These are phyloP conservation scores for Tragelaphus imberbis DNA, from an alignment of 2,113 vertebrate species.

Conservation along the genomic window DNA sequence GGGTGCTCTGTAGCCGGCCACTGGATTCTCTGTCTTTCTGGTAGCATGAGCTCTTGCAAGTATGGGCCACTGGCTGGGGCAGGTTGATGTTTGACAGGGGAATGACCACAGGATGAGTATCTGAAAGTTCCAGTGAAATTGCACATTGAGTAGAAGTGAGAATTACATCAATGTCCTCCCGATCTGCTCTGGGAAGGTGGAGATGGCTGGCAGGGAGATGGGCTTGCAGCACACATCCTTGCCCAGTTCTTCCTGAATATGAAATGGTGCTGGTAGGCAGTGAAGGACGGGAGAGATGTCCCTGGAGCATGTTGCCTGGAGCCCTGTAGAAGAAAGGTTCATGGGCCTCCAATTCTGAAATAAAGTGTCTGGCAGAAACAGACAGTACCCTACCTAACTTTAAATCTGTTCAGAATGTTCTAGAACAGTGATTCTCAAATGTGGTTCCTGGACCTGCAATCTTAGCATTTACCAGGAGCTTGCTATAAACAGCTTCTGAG, in stretches of 20 bases:
- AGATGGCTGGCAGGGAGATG: not conserved
- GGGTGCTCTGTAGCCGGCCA: not conserved
- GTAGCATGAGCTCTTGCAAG: not conserved
- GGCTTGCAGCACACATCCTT: not conserved
- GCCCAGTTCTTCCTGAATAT: not conserved
- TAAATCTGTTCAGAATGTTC: not conserved
- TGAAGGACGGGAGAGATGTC: not conserved
- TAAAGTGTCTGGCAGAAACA: not conserved
- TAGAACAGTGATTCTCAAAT: not conserved
- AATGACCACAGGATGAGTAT: not conserved
- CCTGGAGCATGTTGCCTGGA: not conserved
- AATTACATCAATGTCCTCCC: not conserved
- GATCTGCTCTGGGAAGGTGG: not conserved
- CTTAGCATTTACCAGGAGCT: not conserved
- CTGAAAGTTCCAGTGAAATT: not conserved
- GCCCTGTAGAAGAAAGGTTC: not conserved
- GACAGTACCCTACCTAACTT: not conserved
- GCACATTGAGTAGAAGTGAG: not conserved
- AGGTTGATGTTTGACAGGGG: not conserved
- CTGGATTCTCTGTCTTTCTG: not conserved
- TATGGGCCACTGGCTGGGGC: not conserved
- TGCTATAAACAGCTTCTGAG: not conserved
- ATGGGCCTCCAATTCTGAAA: not conserved
- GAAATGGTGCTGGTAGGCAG: not conserved
- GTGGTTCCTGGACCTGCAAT: not conserved